Percentiles rank a stretch among this genome's conserved stretches.
Evolutionary conservation across 2,797 vertebrate genomes (phyloP).

Genomic region (Sebastes diaconus): DNA sequence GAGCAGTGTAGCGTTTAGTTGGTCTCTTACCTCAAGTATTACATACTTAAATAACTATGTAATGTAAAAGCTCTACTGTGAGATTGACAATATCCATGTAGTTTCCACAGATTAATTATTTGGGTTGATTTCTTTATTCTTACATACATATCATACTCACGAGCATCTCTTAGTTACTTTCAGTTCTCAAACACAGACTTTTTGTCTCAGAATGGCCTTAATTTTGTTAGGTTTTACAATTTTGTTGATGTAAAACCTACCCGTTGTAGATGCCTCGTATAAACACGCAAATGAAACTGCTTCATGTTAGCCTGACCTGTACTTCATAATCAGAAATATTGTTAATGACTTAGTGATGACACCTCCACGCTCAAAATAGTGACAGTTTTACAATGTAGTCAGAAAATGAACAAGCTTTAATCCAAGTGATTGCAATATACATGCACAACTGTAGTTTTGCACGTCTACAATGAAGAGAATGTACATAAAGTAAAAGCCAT

Average conservation of each 20-base stretch:
- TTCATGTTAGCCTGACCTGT: conserved; percentile 6
- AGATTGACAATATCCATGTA: neutral
- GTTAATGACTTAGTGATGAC: conserved; percentile 5
- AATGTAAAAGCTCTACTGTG: conserved; percentile 1
- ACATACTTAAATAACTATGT: conserved; percentile 7
- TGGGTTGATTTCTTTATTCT: conserved; percentile 14
- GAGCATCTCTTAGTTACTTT: neutral
- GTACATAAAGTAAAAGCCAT: conserved; percentile 65
- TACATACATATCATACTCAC: neutral
- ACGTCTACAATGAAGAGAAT: conserved; percentile 36
- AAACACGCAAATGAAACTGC: conserved; percentile 17
- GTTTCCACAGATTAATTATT: conserved; percentile 1
- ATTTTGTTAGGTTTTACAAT: neutral
- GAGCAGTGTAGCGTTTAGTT: neutral
- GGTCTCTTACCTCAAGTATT: conserved; percentile 52
- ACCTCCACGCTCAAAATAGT: conserved; percentile 9
- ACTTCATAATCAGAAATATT: conserved; percentile 14
- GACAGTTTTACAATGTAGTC: conserved; percentile 20
- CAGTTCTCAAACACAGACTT: conserved; percentile 11
- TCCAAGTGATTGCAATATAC: conserved; percentile 19
- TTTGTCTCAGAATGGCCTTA: conserved; percentile 21
- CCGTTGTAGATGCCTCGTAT: conserved; percentile 22
- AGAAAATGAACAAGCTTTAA: conserved; percentile 51
- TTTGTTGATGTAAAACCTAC: neutral
- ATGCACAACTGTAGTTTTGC: conserved; percentile 40